These are phyloP conservation scores for Aplodontia rufa DNA, from an alignment of 2,113 vertebrate genomes.

Conservation along the genomic window DNA sequence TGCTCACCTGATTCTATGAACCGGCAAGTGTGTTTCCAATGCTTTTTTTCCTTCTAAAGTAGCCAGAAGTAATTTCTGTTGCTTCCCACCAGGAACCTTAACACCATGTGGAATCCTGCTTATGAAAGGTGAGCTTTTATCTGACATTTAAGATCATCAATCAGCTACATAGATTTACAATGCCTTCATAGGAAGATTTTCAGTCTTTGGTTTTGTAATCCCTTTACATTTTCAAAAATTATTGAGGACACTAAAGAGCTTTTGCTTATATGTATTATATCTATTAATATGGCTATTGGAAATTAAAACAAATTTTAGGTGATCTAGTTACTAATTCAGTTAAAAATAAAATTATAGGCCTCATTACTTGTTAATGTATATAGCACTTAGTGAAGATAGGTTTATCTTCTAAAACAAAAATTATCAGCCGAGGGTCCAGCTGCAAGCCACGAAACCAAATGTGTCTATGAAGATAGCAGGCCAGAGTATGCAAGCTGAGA, in stretches of 20 bases:
- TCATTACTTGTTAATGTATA: background rate
- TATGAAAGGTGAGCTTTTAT: background rate
- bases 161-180: background rate
- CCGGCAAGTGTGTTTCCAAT: background rate
- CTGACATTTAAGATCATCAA: background rate
- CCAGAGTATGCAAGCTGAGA: no score
- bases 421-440: no score
- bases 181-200: background rate
- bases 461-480: no score
- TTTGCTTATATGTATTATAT: background rate
- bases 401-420: background rate
- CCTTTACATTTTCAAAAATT: background rate
- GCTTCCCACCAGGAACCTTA: background rate
- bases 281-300: background rate
- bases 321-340: background rate
- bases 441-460: no score
- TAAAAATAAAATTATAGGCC: background rate
- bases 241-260: background rate
- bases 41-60: background rate
- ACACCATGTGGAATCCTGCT: background rate
- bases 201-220: background rate
- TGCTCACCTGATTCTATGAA: background rate
- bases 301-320: constrained; percentile 7
- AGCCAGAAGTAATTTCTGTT: background rate
- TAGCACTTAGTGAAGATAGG: background rate